Base-by-base conservation (phyloP, 2,797 vertebrate genomes). In the Masticophis lateralis region DNA sequence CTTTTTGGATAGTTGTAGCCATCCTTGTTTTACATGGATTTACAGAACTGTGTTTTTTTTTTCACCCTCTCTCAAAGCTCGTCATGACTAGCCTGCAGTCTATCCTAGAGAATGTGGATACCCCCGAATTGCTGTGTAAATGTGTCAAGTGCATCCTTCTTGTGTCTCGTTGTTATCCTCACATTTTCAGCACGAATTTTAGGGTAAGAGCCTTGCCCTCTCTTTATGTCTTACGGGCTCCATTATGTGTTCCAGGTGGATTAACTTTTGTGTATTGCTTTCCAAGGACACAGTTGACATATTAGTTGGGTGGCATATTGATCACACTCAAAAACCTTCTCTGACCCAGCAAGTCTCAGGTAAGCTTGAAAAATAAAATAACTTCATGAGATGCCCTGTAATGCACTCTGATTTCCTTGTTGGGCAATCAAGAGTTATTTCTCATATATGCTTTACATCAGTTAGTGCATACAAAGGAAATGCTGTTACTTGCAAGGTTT, bases 161-260 rank as follows among this genome's bases (percentile, higher is more conserved):
- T 97, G 98, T 99, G 97, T 99, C 99, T 61, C 98, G 98, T 94
- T 99, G 99, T 97, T 99, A 99, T 97, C 99, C 99, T 0, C 99
- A 99, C 94, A 98, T 99, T 96, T 99, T 99, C 98, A 99, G 99
- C 97, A 99, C 99, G 95, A 99, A 99, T 98, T 99, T 99, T 96
- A 98, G 99, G 98, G 99, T 99, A 95, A 98, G 99, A 86, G 43
- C 4, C 56, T 86, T n/a, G 4, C 8, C 4, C 11, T 86, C 5
- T 25, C 1, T 88, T 1, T 0, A 53, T 1, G 12, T 56, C 25
- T 51, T 66, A n/a, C 32, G n/a, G 32, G 37, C 59, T 22, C 56
- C 28, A 4, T n/a, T 27, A 3, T 0, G 61, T 47, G 22, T 86
- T 66, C 59, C 74, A 43, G 1, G 1, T 13, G 88, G 11, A 86